Base-by-base conservation (phyloP, 2,888 invertebrate species). In the Ptycholaimellus sp. region DNA sequence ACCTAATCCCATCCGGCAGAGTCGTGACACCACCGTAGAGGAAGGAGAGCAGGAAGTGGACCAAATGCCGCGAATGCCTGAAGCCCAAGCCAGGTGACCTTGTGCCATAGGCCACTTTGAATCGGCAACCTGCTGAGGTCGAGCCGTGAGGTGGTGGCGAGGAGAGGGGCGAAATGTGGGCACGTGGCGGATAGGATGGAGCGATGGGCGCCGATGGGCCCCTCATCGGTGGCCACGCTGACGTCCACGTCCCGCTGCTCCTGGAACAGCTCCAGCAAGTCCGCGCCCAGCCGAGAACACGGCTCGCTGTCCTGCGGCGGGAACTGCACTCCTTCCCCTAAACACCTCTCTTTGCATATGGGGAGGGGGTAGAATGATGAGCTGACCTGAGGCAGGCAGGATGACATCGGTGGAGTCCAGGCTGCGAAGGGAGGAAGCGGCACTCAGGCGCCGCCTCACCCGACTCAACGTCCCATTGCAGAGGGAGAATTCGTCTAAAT, bases 11-110 rank as follows among this genome's bases (percentile, higher is more conserved):
- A 49, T 78, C 78, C 1, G 82, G 81, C 38, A 87, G 75, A 49
- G 76, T 74, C 27, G 78, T 76, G 21, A 79, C 73, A 2, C 87
- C 87, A 41, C 85, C 83, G 56, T 90, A 90, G 45, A 90, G 78
- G 58, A 85, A 85, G 49, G 81, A 77, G 41, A 90, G 62, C 0
- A 81, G 76, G 63, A 85, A 85, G 60, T 82, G 77, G 3, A 83
- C 80, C 1, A 76, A 73, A 43, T 72, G 74, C 53, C 74, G 78
- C 1, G 79, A 73, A 59, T 76, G 78, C 38, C 76, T 76, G 62
- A 42, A 52, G 52, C 34, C 30, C 23, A 18, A 36, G 20, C 21
- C n/a, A 28, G 3, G 22, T 11, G 11, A 16, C n/a, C 9, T 38
- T 37, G 6, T 13, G 22, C 17, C n/a, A 37, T 6, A 7, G 54